Base-by-base conservation (phyloP, 2,888 invertebrate genomes). In the Aporophyla lueneburgensis region DNA sequence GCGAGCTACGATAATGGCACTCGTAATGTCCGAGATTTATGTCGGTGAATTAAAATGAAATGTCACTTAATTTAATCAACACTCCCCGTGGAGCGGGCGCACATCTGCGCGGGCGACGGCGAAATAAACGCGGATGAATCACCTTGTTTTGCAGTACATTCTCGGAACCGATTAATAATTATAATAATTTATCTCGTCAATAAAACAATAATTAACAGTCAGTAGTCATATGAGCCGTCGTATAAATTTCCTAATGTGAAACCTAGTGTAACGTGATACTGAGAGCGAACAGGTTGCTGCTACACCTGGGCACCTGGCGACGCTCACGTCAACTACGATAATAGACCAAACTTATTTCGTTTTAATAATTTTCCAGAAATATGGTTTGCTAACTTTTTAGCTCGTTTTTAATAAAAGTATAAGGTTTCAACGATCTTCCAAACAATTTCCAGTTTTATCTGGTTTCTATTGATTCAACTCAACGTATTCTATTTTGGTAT, bases 231-330 rank as follows among this genome's bases (percentile, higher is more conserved):
- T 90, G 96, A 96, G 95, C 93, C 93, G 95, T 93, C 94, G 95
- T 96, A 96, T 96, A 96, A 95, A 95, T 96, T 96, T 96, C 95
- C 95, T 95, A 96, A 96, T 95, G 95, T 96, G 96, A 96, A 96
- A 96, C 95, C 96, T 94, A 93, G 93, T 94, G 96, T 95, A 96
- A 96, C 91, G 82, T 91, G 95, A 96, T 92, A 95, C 93, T 77
- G 89, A 89, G 91, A 88, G 86, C 91, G 92, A 94, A 94, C 95
- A 89, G 94, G 95, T 95, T 93, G 92, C 89, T 86, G 89, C 89
- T 92, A 93, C 96, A 96, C 95, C 96, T 95, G 96, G 91, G 91
- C 95, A 95, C 95, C 96, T 95, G 95, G 88, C 92, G 88, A 89
- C 86, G 86, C 91, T 93, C 92, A 91, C 93, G 92, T 94, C 94